Conservation (phyloP, 2,113 vertebrate genomes). For the Limnothrissa miodon region DNA sequence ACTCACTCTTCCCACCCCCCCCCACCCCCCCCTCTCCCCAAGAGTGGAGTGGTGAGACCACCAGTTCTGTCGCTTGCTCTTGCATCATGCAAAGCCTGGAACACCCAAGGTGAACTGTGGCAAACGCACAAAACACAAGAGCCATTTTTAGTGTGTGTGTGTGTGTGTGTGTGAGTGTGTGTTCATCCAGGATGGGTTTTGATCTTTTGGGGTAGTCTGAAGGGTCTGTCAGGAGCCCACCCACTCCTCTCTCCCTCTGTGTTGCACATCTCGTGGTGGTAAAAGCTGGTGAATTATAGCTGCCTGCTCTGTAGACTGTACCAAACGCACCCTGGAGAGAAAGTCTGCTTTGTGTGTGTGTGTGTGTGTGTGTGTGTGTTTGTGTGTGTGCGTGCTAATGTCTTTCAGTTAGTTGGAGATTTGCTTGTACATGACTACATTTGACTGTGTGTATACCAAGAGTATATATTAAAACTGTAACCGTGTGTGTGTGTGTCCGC, state of each 20-base stretch:
- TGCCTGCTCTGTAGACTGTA: neutral
- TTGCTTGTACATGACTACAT: neutral
- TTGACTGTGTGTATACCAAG: no score
- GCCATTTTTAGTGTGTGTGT: conserved; percentile 5
- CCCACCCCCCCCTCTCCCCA: neutral
- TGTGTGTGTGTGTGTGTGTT: neutral
- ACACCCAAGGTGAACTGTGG: conserved; percentile 46
- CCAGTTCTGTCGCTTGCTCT: conserved; percentile 35
- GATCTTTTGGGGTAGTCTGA: conserved; percentile 25
- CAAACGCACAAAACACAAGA: neutral
- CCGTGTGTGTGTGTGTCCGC: no score
- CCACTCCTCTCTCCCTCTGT: neutral
- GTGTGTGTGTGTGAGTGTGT: conserved; percentile 1
- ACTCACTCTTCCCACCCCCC: neutral
- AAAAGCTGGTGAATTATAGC: conserved; percentile 4
- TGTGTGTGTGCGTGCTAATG: no score
- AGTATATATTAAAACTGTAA: no score
- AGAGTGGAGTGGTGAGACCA: conserved; percentile 9
- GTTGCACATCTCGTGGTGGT: conserved; percentile 13
- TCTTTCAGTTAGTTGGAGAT: neutral
- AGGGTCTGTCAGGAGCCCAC: conserved; percentile 27
- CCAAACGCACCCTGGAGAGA: neutral
- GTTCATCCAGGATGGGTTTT: conserved; percentile 10
- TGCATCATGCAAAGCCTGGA: conserved; percentile 29
- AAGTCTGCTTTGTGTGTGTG: conserved; percentile 15